Percentiles rank a stretch among this genome's conserved stretches.
Conservation (phyloP, 2,797 vertebrate species). For the Melanotaenia nigrans region DNA sequence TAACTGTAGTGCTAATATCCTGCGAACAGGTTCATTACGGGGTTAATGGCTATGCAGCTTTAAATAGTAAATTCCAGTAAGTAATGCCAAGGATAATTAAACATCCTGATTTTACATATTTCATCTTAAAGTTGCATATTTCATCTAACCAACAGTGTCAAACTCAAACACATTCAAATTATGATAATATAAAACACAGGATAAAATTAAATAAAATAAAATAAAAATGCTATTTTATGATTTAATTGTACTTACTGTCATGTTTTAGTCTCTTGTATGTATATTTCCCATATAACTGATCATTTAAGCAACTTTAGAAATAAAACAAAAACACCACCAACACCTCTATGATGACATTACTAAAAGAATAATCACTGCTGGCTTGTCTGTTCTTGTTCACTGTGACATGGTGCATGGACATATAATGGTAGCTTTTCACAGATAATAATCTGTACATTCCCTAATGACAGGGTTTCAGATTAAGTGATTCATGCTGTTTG, state of each 20-base stretch:
- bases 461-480: constrained; percentile 25
- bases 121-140: too few species aligned
- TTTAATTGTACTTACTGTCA: not conserved
- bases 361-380: not conserved
- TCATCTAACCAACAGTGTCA: too few species aligned
- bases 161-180: too few species aligned
- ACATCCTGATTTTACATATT: too few species aligned
- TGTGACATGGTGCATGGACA: not conserved
- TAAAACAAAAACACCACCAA: not conserved
- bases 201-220: too few species aligned
- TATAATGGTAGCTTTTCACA: constrained; percentile 16
- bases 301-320: not conserved
- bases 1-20: too few species aligned
- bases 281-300: not conserved
- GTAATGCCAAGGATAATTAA: too few species aligned
- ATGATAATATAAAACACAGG: too few species aligned
- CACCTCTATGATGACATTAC: not conserved
- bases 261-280: not conserved
- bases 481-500: constrained; percentile 8
- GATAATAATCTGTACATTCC: not conserved
- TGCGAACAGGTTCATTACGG: too few species aligned
- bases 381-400: not conserved
- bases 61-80: too few species aligned
- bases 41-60: too few species aligned
- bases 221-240: too few species aligned